A percentile compares a stretch with the other conserved stretches of the same genome.
Evolutionary conservation across 2,888 invertebrate species (phyloP).

Genomic region (Bimastos eiseni): DNA sequence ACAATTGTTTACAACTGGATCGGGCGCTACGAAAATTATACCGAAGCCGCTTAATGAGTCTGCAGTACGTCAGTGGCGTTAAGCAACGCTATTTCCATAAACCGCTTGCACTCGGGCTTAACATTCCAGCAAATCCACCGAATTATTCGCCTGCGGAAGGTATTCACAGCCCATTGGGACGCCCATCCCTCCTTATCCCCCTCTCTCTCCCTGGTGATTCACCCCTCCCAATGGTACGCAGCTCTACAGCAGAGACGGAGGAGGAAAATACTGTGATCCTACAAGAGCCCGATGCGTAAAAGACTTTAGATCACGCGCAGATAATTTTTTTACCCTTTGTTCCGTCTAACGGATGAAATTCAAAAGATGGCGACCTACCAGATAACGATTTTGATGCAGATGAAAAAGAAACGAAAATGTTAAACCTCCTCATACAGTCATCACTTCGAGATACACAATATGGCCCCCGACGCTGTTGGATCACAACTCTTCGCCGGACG

Average conservation of each 20-base stretch:
- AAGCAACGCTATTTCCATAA: neutral
- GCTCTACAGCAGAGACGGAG: neutral
- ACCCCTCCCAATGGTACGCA: neutral
- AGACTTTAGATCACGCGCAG: neutral
- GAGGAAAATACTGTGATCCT: neutral
- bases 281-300: neutral
- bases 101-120: neutral
- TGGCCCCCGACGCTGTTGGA: neutral
- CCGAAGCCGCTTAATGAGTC: neutral
- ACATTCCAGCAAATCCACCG: neutral
- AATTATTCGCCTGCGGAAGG: slow-evolving; percentile 6
- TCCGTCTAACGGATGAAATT: neutral
- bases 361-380: neutral
- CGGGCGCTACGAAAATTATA: neutral
- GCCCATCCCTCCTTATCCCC: neutral
- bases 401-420: neutral
- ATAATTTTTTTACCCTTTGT: neutral
- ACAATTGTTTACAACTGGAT: neutral
- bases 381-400: neutral
- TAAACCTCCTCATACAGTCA: neutral
- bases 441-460: neutral
- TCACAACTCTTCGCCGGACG: neutral
- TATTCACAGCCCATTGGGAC: neutral
- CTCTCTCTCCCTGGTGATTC: neutral
- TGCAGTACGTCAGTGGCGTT: neutral